Base-by-base conservation (phyloP, 2,888 invertebrate genomes). In the Yponomeuta cagnagella region DNA sequence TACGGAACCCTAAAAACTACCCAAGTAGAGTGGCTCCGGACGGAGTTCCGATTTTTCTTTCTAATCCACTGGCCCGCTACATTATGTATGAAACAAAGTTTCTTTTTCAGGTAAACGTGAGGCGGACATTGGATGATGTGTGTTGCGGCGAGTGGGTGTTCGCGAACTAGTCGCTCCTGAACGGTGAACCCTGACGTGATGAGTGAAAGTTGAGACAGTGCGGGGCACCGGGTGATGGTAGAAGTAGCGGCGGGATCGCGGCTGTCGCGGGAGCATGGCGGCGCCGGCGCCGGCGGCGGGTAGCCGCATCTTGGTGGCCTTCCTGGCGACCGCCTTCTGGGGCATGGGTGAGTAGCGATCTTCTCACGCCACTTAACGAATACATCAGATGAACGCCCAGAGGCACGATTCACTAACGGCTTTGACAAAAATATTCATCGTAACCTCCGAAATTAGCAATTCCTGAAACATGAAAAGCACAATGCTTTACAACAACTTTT, bases 241-340 rank as follows among this genome's bases (percentile, higher is more conserved):
- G 65, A 33, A n/a, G 65, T 31, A 31, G 33, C 33, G 65, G 31
- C 12, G 52, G 15, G 2, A 15, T 58, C 52, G 52, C 52, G 52
- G 52, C 15, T 15, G 52, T 58, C 64, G 30, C 30, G 64, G 30
- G 64, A 10, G 64, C 30, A 31, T 10, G 23, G 30, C 0, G 64
- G 30, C 64, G n/a, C n/a, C 64, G 64, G 23, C 64, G 15, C 15
- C 52, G 15, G 12, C 86, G 68, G 80, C 81, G 71, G 85, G 86
- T 74, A 86, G 89, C 86, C 90, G 89, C 85, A 85, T 90, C 77
- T 82, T 88, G 74, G 89, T 90, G 87, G 91, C 88, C 69, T 89
- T 91, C 80, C 85, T 90, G 77, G 86, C 88, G 75, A 88, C 88
- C 31, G 83, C 88, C 73, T 89, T 91, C 75, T 91, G 90, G 90